phyloP scores from a whole-genome alignment of 1,140 invertebrate genomes.

The Hycleus phaleratus region DNA sequence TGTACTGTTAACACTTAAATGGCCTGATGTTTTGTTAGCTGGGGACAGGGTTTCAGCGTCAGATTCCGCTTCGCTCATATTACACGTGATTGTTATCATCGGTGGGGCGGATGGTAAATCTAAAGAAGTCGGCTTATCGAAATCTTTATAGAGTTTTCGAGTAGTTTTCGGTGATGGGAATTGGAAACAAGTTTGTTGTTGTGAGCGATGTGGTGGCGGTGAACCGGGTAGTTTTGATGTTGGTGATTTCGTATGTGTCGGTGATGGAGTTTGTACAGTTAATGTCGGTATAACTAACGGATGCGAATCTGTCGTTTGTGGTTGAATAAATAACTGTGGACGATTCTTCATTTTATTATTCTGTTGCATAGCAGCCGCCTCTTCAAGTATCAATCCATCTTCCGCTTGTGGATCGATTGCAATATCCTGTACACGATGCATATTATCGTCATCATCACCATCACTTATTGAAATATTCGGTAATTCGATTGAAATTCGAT shows the following conservation, averaged over 20 bases:
- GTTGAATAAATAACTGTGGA: constrained; percentile 42
- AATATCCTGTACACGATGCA: constrained; percentile 30
- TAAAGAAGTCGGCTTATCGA: constrained; percentile 53
- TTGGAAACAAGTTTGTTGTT: constrained; percentile 32
- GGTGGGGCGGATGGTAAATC: constrained; percentile 59
- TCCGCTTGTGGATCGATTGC: constrained; percentile 35
- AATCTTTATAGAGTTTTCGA: constrained; percentile 43
- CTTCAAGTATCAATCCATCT: constrained; percentile 39
- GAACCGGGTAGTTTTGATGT: constrained; percentile 45
- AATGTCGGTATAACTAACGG: constrained; percentile 53
- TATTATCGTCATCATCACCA: constrained; percentile 37
- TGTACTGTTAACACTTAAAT: constrained; percentile 37
- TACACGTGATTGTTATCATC: constrained; percentile 65
- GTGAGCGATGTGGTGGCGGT: constrained; percentile 52
- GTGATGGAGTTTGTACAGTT: constrained; percentile 54
- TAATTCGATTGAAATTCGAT: constrained; percentile 40
- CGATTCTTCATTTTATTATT: constrained; percentile 38
- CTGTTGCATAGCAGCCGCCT: constrained; percentile 36
- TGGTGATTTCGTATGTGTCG: constrained; percentile 41
- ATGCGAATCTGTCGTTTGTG: constrained; percentile 30
- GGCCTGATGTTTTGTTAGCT: constrained; percentile 37
- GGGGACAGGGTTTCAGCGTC: constrained; percentile 58
- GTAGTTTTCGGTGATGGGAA: constrained; percentile 35
- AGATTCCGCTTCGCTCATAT: constrained; percentile 64
- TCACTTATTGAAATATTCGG: constrained; percentile 37